phyloP scores from a whole-genome alignment of 2,113 vertebrate species.

The Ophthalmolycus amberensis region DNA sequence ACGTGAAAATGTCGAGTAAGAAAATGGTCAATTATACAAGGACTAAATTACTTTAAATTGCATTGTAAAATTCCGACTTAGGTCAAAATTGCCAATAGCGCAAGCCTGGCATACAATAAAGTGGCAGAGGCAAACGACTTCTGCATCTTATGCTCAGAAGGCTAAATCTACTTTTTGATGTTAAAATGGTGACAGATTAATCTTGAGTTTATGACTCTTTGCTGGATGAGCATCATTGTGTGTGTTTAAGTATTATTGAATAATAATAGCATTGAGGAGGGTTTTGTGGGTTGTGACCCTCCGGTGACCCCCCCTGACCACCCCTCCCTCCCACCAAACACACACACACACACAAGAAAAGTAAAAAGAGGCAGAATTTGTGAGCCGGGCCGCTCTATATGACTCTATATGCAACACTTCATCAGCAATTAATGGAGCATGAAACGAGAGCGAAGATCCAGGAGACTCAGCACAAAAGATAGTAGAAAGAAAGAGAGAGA shows the following conservation, averaged over 20 bases:
- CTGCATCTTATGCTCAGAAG: background rate
- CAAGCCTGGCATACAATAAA: background rate
- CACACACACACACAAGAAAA: background rate
- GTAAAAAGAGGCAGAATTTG: constrained; percentile 5
- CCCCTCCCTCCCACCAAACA: background rate
- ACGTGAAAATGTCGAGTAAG: background rate
- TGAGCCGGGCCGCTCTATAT: background rate
- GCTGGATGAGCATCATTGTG: background rate
- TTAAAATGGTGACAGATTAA: background rate
- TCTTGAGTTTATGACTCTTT: background rate
- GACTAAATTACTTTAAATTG: background rate
- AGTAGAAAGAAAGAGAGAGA: background rate
- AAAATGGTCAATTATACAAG: background rate
- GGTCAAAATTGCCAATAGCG: too few relatives aligned
- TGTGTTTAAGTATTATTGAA: background rate
- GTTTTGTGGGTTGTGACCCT: background rate
- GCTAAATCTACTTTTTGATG: background rate
- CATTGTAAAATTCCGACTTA: background rate
- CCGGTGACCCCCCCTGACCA: background rate
- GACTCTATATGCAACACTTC: constrained; percentile 34
- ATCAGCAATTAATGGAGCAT: constrained; percentile 49
- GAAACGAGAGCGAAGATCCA: constrained; percentile 16
- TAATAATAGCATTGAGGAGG: background rate
- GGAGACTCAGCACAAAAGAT: constrained; percentile 11
- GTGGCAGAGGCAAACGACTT: background rate